phyloP scores from a whole-genome alignment of 2,113 vertebrate genomes.

The Bungarus multicinctus region DNA sequence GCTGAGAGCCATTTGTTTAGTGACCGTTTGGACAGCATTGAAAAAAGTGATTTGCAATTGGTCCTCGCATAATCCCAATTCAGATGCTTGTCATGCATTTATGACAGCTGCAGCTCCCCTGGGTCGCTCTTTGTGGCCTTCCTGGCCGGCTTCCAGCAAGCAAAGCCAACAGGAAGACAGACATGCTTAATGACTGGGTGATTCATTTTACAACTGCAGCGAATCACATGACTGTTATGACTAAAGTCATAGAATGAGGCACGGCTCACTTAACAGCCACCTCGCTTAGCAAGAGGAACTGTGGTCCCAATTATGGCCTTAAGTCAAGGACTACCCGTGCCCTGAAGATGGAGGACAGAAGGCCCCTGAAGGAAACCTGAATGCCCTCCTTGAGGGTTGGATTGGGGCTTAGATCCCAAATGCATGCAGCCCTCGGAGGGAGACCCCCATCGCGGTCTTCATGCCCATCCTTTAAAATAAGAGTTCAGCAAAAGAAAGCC shows the following conservation, averaged over 20 bases:
- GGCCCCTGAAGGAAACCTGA: not conserved
- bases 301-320: not conserved
- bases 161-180: not conserved
- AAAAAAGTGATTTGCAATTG: not conserved
- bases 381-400: not conserved
- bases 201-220: not conserved
- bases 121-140: not conserved
- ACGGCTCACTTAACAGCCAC: not conserved
- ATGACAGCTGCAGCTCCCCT: too few relatives aligned
- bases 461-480: not conserved
- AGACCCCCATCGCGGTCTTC: not conserved
- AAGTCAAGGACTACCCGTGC: not conserved
- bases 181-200: not conserved
- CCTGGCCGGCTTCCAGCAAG: not conserved
- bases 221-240: not conserved
- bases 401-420: not conserved
- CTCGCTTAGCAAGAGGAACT: not conserved
- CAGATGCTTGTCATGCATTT: not conserved
- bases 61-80: not conserved
- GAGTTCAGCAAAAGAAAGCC: too few relatives aligned
- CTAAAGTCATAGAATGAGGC: not conserved
- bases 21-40: not conserved
- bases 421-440: too few relatives aligned
- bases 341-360: not conserved
- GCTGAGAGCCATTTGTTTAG: not conserved